Conservation (phyloP, 2,797 vertebrate species). For the Todus mexicanus region DNA sequence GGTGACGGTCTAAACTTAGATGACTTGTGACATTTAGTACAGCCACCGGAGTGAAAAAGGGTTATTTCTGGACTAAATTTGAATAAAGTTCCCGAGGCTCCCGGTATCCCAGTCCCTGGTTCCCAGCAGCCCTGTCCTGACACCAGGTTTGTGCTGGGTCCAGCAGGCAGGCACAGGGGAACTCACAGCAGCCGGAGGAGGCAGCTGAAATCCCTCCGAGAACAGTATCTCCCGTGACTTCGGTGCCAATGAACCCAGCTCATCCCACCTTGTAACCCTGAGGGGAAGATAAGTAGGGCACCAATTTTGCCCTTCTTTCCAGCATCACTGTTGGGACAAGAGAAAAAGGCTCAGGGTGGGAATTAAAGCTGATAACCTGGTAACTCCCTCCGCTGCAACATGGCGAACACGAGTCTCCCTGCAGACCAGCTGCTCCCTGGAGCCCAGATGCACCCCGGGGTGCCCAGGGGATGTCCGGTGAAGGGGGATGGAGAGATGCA, state of each 20-base stretch:
- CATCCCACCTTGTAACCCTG: neutral
- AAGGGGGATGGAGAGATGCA: neutral
- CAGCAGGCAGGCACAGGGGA: neutral
- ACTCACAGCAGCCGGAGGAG: neutral
- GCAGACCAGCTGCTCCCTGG: neutral
- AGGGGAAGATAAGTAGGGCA: neutral
- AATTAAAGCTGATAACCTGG: neutral
- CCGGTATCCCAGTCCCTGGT: neutral
- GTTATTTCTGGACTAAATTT: constrained; percentile 40
- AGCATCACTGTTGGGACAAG: neutral
- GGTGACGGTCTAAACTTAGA: constrained; percentile 76
- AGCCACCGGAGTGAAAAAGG: constrained; percentile 28
- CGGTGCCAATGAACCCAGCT: neutral
- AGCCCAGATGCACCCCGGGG: neutral
- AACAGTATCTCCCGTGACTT: neutral
- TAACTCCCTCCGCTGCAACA: neutral
- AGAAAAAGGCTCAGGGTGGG: neutral
- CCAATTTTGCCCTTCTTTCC: neutral
- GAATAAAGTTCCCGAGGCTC: constrained; percentile 4
- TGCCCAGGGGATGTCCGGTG: neutral
- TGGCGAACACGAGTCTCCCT: neutral
- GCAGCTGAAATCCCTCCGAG: neutral
- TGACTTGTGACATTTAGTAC: constrained; percentile 76
- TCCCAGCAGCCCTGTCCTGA: neutral
- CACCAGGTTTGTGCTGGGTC: neutral